These are phyloP conservation scores for Aramus guarauna DNA, from an alignment of 2,113 vertebrate species.

Conservation along the genomic window DNA sequence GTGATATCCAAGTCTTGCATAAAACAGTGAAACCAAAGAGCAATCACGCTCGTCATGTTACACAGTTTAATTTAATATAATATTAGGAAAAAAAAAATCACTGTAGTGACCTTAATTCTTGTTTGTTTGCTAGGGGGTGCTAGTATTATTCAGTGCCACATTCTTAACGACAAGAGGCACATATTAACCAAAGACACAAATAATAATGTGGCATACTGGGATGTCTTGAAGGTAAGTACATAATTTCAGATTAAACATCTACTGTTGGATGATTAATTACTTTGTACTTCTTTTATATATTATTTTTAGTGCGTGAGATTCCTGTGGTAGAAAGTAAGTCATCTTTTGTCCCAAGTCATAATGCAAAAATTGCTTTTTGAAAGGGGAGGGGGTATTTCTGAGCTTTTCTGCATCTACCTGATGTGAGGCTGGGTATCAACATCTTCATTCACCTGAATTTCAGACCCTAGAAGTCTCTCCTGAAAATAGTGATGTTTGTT, in stretches of 20 bases:
- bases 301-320: neutral
- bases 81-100: neutral
- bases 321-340: neutral
- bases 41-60: neutral
- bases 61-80: neutral
- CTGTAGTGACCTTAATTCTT: neutral
- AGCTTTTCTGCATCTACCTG: neutral
- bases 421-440: rapidly evolving
- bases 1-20: neutral
- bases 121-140: constrained; percentile 83
- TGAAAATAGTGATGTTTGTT: neutral
- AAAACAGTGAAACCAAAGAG: neutral
- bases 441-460: neutral
- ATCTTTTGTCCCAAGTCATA: neutral
- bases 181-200: constrained; percentile 99
- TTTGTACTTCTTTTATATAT: neutral
- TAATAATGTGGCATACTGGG: constrained; percentile 97
- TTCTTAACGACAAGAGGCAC: constrained; percentile 98
- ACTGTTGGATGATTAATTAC: neutral
- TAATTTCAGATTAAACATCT: neutral
- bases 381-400: neutral
- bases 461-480: neutral
- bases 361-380: neutral
- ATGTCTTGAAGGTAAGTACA: constrained; percentile 89
- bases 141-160: constrained; percentile 98